Evolutionary conservation across 2,888 invertebrate genomes (phyloP).

Genomic region (Glaucopsyche alexis): DNA sequence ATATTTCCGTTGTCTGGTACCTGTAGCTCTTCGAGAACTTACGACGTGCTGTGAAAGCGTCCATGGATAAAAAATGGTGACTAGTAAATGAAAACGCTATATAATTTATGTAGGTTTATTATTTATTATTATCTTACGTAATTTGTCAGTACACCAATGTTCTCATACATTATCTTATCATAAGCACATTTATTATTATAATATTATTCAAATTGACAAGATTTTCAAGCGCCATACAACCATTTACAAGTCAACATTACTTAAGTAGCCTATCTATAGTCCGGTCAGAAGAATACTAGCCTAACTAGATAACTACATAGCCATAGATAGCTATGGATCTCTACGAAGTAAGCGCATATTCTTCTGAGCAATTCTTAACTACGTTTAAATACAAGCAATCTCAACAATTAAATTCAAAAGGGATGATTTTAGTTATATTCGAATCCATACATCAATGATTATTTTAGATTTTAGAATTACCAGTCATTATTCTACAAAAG

Average conservation of each 20-base stretch:
- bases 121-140: constrained; percentile 62
- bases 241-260: constrained; percentile 48
- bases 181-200: constrained; percentile 67
- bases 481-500: not conserved
- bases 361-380: constrained; percentile 6
- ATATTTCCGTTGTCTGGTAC: too few relatives aligned
- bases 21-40: too few relatives aligned
- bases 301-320: not conserved
- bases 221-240: constrained; percentile 77
- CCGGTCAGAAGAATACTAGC: constrained; percentile 38
- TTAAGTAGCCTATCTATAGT: constrained; percentile 16
- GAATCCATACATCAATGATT: not conserved
- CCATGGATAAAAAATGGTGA: too few relatives aligned
- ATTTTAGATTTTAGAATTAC: not conserved
- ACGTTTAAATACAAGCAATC: constrained; percentile 16
- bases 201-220: constrained; percentile 72
- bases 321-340: not conserved
- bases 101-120: constrained; percentile 43
- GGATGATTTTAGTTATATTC: not conserved
- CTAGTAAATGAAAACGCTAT: constrained; percentile 37
- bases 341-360: not conserved
- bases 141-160: constrained; percentile 75
- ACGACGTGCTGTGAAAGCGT: too few relatives aligned
- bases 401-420: not conserved
- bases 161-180: constrained; percentile 65